A percentile compares a stretch with the other conserved stretches of the same genome.
Conservation (phyloP, 2,888 invertebrate species). For the Lithophane leautieri region DNA sequence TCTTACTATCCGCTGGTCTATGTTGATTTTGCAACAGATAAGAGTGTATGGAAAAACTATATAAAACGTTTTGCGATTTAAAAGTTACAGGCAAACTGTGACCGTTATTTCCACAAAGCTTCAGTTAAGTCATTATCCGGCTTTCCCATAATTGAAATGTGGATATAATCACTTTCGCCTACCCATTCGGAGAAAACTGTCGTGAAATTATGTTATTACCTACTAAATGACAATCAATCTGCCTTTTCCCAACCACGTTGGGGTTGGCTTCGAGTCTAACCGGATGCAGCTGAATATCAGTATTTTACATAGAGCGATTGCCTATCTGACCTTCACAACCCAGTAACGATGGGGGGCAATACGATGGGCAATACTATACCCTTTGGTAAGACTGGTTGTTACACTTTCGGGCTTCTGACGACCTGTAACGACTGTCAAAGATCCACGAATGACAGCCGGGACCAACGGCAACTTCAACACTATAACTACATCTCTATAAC, state of each 20-base stretch:
- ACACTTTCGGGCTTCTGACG: too few species aligned
- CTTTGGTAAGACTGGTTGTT: too few species aligned
- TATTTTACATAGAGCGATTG: too few species aligned
- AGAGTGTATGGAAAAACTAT: background rate
- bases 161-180: background rate
- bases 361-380: too few species aligned
- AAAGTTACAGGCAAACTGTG: background rate
- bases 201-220: background rate
- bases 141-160: background rate
- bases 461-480: background rate
- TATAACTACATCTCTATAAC: background rate
- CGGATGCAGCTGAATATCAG: too few species aligned
- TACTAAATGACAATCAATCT: background rate
- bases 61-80: background rate
- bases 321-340: too few species aligned
- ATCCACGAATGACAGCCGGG: too few species aligned
- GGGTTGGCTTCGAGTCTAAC: too few species aligned
- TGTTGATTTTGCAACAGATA: conserved; percentile 22
- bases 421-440: too few species aligned
- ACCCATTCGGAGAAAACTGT: background rate
- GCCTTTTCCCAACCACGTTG: too few species aligned
- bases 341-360: too few species aligned
- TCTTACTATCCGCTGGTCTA: conserved; percentile 7
- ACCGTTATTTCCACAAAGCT: too few species aligned
- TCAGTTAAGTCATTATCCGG: background rate